Evolutionary conservation across 2,797 vertebrate genomes (phyloP).

Genomic region (Coracias cyanogaster): DNA sequence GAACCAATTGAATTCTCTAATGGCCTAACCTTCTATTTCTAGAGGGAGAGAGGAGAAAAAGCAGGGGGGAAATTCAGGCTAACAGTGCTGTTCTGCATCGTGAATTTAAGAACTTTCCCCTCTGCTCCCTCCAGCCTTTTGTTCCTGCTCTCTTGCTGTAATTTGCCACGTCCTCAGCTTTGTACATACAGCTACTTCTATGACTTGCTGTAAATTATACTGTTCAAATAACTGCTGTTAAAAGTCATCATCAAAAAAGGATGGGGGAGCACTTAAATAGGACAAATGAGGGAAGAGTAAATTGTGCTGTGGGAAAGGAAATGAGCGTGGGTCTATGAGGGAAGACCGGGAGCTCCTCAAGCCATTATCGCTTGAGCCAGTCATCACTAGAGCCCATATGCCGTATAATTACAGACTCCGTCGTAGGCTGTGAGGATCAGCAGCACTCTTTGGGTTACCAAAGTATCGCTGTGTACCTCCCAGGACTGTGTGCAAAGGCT

Average conservation of each 20-base stretch:
- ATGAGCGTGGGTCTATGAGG: neutral
- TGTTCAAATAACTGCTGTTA: constrained; percentile 39
- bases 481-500: rapidly evolving
- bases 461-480: neutral
- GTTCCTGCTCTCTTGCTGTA: neutral
- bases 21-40: constrained; percentile 49
- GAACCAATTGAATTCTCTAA: constrained; percentile 64
- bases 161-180: constrained; percentile 18
- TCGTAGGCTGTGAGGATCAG: neutral
- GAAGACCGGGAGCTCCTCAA: neutral
- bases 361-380: neutral
- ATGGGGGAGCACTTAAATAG: neutral
- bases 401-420: neutral
- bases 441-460: neutral
- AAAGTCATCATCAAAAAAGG: constrained; percentile 17
- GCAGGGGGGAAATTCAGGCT: constrained; percentile 28
- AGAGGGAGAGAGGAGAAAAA: constrained; percentile 38
- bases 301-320: neutral
- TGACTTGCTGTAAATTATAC: constrained; percentile 3
- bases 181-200: neutral
- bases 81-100: neutral
- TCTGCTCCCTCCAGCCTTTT: neutral
- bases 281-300: neutral
- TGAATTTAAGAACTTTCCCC: constrained; percentile 38
- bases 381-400: neutral